Conservation (phyloP, 2,797 vertebrate species). For the Phalanger gymnotis region DNA sequence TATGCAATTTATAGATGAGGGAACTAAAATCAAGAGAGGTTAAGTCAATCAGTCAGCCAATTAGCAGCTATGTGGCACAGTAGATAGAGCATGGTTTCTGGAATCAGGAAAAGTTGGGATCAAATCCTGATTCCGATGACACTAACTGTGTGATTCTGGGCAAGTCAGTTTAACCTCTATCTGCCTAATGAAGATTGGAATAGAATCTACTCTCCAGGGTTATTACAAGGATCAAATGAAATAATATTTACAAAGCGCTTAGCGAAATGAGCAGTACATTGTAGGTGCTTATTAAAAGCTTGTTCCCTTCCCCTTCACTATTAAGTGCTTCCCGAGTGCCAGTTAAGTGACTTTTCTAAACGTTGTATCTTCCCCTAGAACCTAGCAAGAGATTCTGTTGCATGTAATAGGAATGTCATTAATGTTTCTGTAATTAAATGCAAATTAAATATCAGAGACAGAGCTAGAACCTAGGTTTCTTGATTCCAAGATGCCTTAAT, state of each 20-base stretch:
- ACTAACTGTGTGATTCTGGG: neutral
- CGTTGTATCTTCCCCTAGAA: neutral
- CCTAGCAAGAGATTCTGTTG: neutral
- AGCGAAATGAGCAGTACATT: neutral
- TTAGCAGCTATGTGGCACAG: neutral
- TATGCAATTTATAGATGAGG: neutral
- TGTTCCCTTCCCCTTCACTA: neutral
- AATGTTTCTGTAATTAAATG: neutral
- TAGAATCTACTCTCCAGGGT: neutral
- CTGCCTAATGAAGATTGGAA: neutral
- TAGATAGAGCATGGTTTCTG: neutral
- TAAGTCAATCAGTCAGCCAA: neutral
- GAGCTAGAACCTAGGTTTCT: neutral
- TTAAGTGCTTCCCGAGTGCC: neutral
- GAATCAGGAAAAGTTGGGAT: neutral
- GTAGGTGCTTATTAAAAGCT: neutral
- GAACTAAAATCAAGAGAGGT: neutral
- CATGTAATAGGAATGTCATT: neutral
- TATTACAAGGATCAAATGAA: neutral
- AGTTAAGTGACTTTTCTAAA: neutral
- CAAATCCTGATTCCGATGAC: neutral
- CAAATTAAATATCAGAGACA: neutral
- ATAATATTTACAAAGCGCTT: neutral
- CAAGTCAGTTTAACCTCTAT: neutral
- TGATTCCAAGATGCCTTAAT: neutral